phyloP scores from a whole-genome alignment of 2,888 invertebrate species.

The Calameuta idolon region DNA sequence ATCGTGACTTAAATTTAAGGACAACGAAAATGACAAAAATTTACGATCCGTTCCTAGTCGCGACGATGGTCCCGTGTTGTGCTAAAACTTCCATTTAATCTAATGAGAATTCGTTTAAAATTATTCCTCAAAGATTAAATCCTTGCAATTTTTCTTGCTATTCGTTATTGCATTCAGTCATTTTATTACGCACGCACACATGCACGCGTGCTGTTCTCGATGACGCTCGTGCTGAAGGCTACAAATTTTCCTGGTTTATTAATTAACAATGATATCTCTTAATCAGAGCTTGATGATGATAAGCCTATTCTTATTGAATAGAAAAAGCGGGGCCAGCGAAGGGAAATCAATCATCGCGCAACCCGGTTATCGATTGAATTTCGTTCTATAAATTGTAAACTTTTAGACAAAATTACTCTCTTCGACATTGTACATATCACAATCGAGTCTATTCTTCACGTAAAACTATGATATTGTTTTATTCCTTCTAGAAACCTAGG shows the following conservation, averaged over 20 bases:
- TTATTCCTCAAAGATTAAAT: background rate
- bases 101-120: background rate
- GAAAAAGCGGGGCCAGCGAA: too few species aligned
- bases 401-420: constrained; percentile 44
- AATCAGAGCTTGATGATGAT: too few species aligned
- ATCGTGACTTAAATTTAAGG: constrained; percentile 35
- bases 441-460: constrained; percentile 23
- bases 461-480: constrained; percentile 5
- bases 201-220: background rate
- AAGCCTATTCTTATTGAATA: too few species aligned
- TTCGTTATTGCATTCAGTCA: background rate
- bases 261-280: too few species aligned
- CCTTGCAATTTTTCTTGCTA: background rate
- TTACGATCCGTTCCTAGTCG: constrained; percentile 18
- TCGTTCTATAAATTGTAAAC: constrained; percentile 40
- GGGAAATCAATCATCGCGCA: too few species aligned
- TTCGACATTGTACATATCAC: constrained; percentile 30
- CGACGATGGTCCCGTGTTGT: constrained; percentile 30
- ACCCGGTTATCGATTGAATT: too few species aligned
- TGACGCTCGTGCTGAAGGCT: background rate
- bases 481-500: too few species aligned
- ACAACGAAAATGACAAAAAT: constrained; percentile 17
- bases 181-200: background rate
- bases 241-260: background rate
- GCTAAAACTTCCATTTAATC: background rate